Evolutionary conservation across 2,888 invertebrate species (phyloP), one percentile per base, ranked within the genome.

Genomic region (Leucania comma): DNA sequence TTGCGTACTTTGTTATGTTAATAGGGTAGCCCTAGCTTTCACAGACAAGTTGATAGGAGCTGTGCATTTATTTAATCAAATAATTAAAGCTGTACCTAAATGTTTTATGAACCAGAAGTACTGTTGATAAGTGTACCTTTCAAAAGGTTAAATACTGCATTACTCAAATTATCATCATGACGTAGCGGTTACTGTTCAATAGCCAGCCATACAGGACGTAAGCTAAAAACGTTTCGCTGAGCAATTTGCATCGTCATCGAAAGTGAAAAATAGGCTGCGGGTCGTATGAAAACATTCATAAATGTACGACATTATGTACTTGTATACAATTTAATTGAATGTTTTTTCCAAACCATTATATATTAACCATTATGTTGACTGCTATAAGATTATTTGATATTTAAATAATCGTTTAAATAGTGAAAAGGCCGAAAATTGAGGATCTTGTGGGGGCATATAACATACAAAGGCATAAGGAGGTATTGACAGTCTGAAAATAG

Each of bases 161-260:
- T 74, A 78, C 59, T 63, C 61, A 84, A 84, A 84, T 83, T 80
- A 80, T 84, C 80, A 85, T 73, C 75, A 72, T 87, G 87, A 87
- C 82, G 72, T 32, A 74, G 86, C 82, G 24, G 42, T 64, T 71
- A 66, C 42, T 57, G 72, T 58, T 54, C 75, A 81, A 74, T 77
- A 83, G 78, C 75, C 56, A 81, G 64, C 68, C 78, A 81, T 81
- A 86, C 83, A 83, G 81, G 80, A 82, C 76, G 83, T 79, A 87
- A 86, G 86, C 85, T 83, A 84, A 88, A 87, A 88, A 84, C 83
- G 74, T 83, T 81, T 80, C 81, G 79, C 78, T 82, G 81, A 83
- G 79, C 82, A 86, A 85, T 81, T 76, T 82, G 85, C 84, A 63
- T 70, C 81, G 87, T 87, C 88, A 88, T 85, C 75, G 78, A 70